These are phyloP conservation scores for Lacerta viridis DNA, from an alignment of 2,797 vertebrate species.

Conservation along the genomic window DNA sequence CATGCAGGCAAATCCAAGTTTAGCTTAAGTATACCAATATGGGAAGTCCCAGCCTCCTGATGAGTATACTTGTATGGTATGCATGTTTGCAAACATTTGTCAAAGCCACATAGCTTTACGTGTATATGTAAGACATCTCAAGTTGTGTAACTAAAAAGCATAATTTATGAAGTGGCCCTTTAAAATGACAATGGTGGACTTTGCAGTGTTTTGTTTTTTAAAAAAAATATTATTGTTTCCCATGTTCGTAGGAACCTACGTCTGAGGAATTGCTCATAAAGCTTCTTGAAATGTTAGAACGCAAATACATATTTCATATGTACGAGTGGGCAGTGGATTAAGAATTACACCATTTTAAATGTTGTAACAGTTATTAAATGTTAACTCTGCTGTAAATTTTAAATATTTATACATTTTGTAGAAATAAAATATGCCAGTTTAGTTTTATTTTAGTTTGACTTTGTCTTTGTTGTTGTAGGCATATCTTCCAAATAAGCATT, in stretches of 20 bases:
- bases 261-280: constrained; percentile 7
- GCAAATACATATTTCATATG: constrained; percentile 47
- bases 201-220: constrained; percentile 15
- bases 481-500: fast-evolving
- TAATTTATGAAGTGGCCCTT: constrained; percentile 11
- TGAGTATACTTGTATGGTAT: not conserved
- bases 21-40: not conserved
- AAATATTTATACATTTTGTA: constrained; percentile 81
- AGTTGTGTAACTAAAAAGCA: not conserved
- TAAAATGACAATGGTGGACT: constrained; percentile 17
- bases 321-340: constrained; percentile 60
- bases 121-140: not conserved
- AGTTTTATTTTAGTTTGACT: constrained; percentile 70
- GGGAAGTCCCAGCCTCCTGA: not conserved
- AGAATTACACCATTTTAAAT: constrained; percentile 59
- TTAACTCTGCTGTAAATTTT: constrained; percentile 74
- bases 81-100: constrained; percentile 23
- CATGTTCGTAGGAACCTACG: not conserved
- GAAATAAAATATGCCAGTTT: constrained; percentile 77
- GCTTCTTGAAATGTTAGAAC: constrained; percentile 53
- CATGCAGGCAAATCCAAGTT: constrained; percentile 1
- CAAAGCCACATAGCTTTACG: not conserved
- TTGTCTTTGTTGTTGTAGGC: constrained; percentile 53
- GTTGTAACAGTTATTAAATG: constrained; percentile 64
- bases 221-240: constrained; percentile 11